These are phyloP conservation scores for Crossocerus cetratus DNA, from an alignment of 2,888 invertebrate species.

Conservation along the genomic window DNA sequence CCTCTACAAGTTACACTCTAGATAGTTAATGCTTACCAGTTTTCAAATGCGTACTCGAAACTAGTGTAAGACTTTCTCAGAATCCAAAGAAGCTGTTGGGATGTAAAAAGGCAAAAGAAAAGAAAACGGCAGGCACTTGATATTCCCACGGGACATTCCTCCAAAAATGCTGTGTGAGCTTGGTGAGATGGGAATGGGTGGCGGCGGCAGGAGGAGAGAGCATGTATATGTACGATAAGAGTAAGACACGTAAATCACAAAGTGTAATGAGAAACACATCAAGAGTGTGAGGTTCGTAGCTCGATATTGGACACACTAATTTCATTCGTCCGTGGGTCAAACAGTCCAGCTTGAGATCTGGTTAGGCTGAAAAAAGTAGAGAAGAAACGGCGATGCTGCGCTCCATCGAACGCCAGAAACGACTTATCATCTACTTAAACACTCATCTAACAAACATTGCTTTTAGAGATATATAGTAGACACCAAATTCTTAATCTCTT, in stretches of 20 bases:
- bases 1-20: conserved; percentile 54
- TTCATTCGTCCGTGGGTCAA: conserved; percentile 55
- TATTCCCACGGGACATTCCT: neutral
- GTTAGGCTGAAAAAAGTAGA: conserved; percentile 68
- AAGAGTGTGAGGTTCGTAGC: conserved; percentile 45
- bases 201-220: conserved; percentile 36
- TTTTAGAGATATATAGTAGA: conserved; percentile 26
- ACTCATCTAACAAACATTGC: conserved; percentile 36
- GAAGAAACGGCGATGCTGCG: conserved; percentile 54
- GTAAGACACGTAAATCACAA: neutral
- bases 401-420: conserved; percentile 48
- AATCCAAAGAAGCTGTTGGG: conserved; percentile 66
- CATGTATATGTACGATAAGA: conserved; percentile 22
- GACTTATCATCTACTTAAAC: conserved; percentile 65
- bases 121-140: conserved; percentile 40
- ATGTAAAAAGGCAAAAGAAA: conserved; percentile 50
- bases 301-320: conserved; percentile 46
- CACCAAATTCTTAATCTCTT: conserved; percentile 8
- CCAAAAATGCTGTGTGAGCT: conserved; percentile 28
- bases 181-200: no score
- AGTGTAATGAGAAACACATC: neutral
- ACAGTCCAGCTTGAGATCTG: conserved; percentile 67
- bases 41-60: conserved; percentile 62
- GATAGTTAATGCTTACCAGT: conserved; percentile 68
- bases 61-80: conserved; percentile 56